Percentiles rank a stretch among this genome's conserved stretches.
Evolutionary conservation across 2,113 vertebrate species (phyloP).

Genomic region (Semicossyphus pulcher): DNA sequence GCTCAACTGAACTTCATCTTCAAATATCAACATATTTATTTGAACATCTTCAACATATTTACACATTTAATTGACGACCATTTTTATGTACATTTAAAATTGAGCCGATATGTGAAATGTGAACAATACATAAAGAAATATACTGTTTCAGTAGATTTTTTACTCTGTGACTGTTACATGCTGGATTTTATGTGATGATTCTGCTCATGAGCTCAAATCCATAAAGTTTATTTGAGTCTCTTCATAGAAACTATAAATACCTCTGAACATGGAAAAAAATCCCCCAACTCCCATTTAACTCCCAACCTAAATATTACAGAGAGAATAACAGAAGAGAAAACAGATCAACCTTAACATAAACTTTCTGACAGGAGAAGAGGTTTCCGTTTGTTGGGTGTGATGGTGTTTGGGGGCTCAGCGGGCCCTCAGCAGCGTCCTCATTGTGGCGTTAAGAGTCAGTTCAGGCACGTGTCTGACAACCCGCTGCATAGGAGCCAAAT

Average conservation of each 20-base stretch:
- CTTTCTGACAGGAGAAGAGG: background rate
- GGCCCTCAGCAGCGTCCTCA: constrained; percentile 70
- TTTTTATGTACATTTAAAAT: background rate
- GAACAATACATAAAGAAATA: background rate
- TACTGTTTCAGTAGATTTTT: background rate
- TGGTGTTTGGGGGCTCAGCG: too few relatives aligned
- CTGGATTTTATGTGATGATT: background rate
- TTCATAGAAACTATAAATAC: constrained; percentile 46
- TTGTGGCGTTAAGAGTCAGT: constrained; percentile 85
- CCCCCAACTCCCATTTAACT: too few relatives aligned
- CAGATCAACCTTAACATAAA: background rate
- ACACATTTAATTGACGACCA: background rate
- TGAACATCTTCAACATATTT: background rate
- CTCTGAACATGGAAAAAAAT: constrained; percentile 5
- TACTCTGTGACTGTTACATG: background rate
- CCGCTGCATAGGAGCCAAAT: constrained; percentile 90
- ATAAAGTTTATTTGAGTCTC: constrained; percentile 34
- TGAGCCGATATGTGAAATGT: background rate
- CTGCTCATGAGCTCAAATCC: background rate
- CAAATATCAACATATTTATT: too few relatives aligned
- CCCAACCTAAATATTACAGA: background rate
- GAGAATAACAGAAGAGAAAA: background rate
- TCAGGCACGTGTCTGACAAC: constrained; percentile 91
- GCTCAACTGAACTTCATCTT: background rate
- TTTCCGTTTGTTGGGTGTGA: background rate